These are phyloP conservation scores for Meganola albula DNA, from an alignment of 2,888 invertebrate species.

Conservation along the genomic window DNA sequence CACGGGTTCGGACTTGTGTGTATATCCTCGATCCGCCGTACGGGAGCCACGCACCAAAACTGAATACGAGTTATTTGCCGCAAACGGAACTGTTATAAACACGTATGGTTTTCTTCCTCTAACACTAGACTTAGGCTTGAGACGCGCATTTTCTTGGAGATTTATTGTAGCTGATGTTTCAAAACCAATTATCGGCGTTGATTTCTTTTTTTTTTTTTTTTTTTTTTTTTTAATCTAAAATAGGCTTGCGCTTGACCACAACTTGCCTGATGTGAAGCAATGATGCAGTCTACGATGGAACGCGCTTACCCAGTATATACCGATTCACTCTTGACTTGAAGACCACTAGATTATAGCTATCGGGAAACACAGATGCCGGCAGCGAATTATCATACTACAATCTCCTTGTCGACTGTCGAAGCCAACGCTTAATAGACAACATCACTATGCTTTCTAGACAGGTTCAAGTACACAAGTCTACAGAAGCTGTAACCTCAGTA, in stretches of 20 bases:
- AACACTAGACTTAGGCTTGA: constrained; percentile 6
- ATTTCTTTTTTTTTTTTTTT: too few relatives aligned
- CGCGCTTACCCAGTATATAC: too few relatives aligned
- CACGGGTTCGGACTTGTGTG: constrained; percentile 14
- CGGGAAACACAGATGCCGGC: too few relatives aligned
- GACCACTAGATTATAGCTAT: too few relatives aligned
- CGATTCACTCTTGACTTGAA: too few relatives aligned
- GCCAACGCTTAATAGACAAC: neutral
- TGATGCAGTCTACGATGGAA: too few relatives aligned
- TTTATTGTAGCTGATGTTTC: constrained; percentile 6
- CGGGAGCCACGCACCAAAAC: constrained; percentile 1
- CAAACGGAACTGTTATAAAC: constrained; percentile 7
- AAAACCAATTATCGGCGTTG: neutral
- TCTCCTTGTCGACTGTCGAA: too few relatives aligned
- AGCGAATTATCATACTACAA: neutral
- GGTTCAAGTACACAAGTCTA: too few relatives aligned
- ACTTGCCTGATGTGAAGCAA: too few relatives aligned
- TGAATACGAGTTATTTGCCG: constrained; percentile 5
- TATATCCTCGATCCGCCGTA: too few relatives aligned
- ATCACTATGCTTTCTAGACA: neutral
- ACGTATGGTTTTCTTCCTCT: constrained; percentile 6
- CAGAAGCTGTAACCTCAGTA: neutral
- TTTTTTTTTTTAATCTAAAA: too few relatives aligned
- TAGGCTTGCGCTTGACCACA: too few relatives aligned
- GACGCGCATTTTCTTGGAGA: constrained; percentile 7